phyloP scores from a whole-genome alignment of 2,797 vertebrate species.

The Spatula versicolor region DNA sequence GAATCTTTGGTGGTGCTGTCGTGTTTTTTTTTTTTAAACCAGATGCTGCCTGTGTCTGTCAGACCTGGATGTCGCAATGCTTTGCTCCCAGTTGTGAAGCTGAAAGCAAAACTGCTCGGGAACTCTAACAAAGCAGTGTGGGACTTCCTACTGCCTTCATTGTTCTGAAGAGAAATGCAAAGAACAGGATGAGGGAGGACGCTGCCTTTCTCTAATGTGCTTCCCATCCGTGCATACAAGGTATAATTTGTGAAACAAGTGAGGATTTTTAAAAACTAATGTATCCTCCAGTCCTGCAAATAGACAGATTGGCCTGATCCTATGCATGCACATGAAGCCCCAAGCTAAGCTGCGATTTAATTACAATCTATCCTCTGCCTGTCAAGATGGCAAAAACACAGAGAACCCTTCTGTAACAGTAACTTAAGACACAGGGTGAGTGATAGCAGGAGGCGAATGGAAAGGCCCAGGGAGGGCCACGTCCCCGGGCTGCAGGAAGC shows the following conservation, averaged over 20 bases:
- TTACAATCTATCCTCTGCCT: not conserved
- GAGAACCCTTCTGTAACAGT: not conserved
- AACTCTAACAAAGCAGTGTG: slow-evolving; percentile 59
- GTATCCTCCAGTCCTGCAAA: not conserved
- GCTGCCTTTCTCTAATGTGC: not conserved
- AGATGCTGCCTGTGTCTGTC: not conserved
- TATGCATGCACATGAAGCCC: not conserved
- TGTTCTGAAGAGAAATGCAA: slow-evolving; percentile 54
- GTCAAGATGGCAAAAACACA: not conserved
- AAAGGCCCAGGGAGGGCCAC: not conserved
- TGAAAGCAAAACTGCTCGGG: slow-evolving; percentile 63
- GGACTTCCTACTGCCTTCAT: slow-evolving; percentile 54
- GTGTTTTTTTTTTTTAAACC: not conserved
- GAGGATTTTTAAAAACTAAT: not conserved
- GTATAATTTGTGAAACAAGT: not conserved
- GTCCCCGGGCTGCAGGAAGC: not conserved
- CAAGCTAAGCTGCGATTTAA: not conserved
- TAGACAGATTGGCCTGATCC: not conserved
- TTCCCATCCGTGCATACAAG: not conserved
- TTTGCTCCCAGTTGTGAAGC: not conserved
- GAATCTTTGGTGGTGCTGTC: not conserved
- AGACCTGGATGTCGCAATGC: not conserved
- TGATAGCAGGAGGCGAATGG: not conserved
- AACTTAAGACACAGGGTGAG: not conserved
- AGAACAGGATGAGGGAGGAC: slow-evolving; percentile 31